Evolutionary conservation across 2,888 invertebrate genomes (phyloP), one percentile per base, ranked within the genome.

Genomic region (Incurvaria masculella): DNA sequence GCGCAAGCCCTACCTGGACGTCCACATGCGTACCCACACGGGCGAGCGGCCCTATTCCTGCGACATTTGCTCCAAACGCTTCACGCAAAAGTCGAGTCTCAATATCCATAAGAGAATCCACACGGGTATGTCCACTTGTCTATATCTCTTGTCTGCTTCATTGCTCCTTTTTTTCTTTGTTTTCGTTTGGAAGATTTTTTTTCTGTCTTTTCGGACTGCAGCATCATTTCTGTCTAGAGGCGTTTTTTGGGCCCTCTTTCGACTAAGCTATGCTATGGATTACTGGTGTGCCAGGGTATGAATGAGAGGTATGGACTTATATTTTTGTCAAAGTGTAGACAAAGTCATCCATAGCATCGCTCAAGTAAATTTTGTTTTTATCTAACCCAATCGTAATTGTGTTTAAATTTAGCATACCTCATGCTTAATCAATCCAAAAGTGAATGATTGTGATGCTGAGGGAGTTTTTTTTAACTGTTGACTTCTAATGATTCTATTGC

Each of bases 11-110:
- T 64, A 64, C 56, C 58, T 63, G 50, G 61, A 63, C 55, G 61
- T 76, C 14, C 79, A 79, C 58, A 71, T 74, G 68, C 58, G 75
- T 50, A 71, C 70, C n/a, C 59, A 55, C 51, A 23, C 49, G 11
- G 53, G 53, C 46, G 58, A 57, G 55, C 55, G 56, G 53, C 59
- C 59, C 52, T 61, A 58, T 53, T 56, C 57, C 53, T 61, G 59
- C 50, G 53, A 55, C 49, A 57, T 57, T 47, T 61, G 59, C 54
- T 50, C 56, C 47, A 60, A 59, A 56, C 51, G 57, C 42, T 61
- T 61, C 52, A 57, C 59, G 33, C 58, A 59, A 53, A 59, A 59
- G 55, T 59, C 58, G 45, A 57, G 58, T 43, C 57, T 60, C 56
- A 61, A 59, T 56, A 57, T 59, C 47, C 60, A 61, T 57, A 57